Conservation (phyloP, 64 coral and sea anemone genomes). For the Pocillopora verrucosa region DNA sequence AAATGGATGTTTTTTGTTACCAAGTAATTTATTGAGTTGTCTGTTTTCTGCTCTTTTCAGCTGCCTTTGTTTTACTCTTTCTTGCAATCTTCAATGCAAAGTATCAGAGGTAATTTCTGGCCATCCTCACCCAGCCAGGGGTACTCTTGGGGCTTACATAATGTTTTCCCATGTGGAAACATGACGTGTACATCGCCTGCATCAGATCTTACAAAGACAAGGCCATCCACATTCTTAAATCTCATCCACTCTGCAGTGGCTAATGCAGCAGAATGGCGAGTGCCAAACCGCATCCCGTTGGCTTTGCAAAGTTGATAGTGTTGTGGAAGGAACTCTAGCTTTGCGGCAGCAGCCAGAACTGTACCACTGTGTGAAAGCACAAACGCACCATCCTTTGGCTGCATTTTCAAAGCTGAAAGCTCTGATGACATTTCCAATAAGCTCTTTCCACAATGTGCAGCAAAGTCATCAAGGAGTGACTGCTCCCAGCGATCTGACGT, state of each 20-base stretch:
- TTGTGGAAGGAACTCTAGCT: conserved; percentile 20
- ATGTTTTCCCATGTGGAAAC: background rate
- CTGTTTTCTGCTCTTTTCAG: too few relatives aligned
- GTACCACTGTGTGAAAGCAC: conserved; percentile 19
- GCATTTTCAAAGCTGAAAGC: background rate
- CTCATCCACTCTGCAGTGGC: conserved; percentile 26
- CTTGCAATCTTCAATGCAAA: background rate
- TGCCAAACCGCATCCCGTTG: conserved; percentile 7
- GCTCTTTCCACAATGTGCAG: background rate
- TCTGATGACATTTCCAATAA: background rate
- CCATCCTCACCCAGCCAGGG: background rate
- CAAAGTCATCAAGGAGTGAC: background rate
- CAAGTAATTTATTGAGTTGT: too few relatives aligned
- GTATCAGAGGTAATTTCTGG: conserved; percentile 19
- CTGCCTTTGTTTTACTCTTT: background rate
- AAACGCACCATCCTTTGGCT: conserved; percentile 33
- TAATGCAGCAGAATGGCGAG: conserved; percentile 29
- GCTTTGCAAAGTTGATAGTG: conserved; percentile 31
- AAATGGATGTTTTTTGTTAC: too few relatives aligned
- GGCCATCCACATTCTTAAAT: background rate
- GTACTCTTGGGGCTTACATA: background rate
- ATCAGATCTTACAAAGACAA: conserved; percentile 1
- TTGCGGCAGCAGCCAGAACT: background rate
- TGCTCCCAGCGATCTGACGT: background rate
- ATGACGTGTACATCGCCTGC: background rate